Evolutionary conservation across 2,888 invertebrate species (phyloP).

Genomic region (Eupeodes luniger): DNA sequence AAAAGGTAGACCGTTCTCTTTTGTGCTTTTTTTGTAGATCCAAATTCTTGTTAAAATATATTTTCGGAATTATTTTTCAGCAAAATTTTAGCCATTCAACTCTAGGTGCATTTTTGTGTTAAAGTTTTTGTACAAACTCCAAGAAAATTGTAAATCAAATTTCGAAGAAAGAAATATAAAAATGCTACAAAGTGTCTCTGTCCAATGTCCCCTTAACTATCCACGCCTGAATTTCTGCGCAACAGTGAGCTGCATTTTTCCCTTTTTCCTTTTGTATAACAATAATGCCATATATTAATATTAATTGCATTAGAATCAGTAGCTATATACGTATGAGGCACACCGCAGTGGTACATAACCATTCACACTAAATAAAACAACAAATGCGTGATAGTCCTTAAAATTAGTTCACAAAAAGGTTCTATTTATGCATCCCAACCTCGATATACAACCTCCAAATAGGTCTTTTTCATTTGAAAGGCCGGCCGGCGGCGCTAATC

Average conservation of each 20-base stretch:
- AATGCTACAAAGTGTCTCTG: too few species aligned
- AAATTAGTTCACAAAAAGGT: conserved; percentile 21
- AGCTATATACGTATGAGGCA: not conserved
- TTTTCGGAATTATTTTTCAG: too few species aligned
- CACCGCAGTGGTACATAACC: not conserved
- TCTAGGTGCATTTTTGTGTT: too few species aligned
- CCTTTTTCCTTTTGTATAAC: not conserved
- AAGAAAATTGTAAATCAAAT: too few species aligned
- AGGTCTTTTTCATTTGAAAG: not conserved
- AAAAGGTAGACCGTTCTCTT: too few species aligned
- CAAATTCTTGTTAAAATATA: too few species aligned
- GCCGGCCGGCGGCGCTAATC: conserved; percentile 10
- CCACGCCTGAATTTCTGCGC: not conserved
- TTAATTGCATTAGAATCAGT: conserved; percentile 44
- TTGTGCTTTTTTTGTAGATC: too few species aligned
- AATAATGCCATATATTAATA: not conserved
- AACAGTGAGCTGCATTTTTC: not conserved
- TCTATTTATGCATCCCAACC: not conserved
- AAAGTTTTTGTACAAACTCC: too few species aligned
- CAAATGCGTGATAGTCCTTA: conserved; percentile 16
- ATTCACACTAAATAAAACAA: not conserved
- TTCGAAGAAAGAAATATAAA: too few species aligned
- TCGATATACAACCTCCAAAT: not conserved
- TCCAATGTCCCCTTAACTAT: not conserved
- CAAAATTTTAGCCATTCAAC: too few species aligned